Base-by-base conservation (phyloP, 2,113 vertebrate species). In the Scatophagus argus region DNA sequence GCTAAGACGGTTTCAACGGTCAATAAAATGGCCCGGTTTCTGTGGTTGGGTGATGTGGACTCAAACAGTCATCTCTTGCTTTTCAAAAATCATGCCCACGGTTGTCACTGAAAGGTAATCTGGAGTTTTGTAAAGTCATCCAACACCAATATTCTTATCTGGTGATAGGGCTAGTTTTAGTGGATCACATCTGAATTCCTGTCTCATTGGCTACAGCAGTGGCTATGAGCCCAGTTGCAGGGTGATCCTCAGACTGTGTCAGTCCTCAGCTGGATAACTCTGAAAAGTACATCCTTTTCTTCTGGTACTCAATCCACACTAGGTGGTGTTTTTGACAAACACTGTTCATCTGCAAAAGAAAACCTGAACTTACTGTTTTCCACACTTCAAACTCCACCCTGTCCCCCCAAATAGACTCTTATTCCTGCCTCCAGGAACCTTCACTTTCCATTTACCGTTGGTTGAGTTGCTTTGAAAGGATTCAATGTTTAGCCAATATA, bases 401-500 rank as follows among this genome's bases (percentile, higher is more conserved):
- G 65, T 59, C 14, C 46, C 70, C 60, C 47, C 11, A 52, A 67
- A 76, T 73, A 21, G 59, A 39, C 41, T 55, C 41, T 31, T 70
- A 43, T 52, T 74, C 72, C 62, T 74, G 63, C 55, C 55, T 65
- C 41, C 74, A 64, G 80, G 81, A 87, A 79, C 56, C 84, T 88
- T 93, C 89, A 79, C 85, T 85, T 90, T 79, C 66, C 54, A 92
- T 93, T 92, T 87, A 63, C 54, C 0, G 25, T 56, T 75, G 91
- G 84, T 90, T 88, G 88, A 91, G 76, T 81, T 62, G 82, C 87
- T 85, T 83, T 89, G 73, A 92, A 93, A 81, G 76, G 88, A 60
- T 52, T 79, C 74, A 83, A 68, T 92, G 92, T 92, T 90, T 86
- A 88, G 88, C 86, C 79, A 85, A 86, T 86, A 86, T 77, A 62